Conservation (phyloP, 2,888 invertebrate species). For the Pollenia labialis region DNA sequence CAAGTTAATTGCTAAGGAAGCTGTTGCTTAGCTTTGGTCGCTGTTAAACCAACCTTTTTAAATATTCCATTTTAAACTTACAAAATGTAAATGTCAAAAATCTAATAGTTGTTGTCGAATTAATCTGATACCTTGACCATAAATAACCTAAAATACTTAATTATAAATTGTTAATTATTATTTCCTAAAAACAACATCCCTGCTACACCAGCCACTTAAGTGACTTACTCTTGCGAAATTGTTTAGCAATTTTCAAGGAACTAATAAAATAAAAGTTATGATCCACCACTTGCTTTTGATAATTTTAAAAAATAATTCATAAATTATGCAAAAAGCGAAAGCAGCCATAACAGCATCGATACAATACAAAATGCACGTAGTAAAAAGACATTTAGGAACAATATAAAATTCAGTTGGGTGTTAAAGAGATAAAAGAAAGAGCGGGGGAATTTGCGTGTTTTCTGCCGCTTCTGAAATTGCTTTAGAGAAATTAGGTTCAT, state of each 20-base stretch:
- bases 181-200: slow-evolving; percentile 5
- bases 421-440: too few species aligned
- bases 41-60: neutral
- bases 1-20: too few species aligned
- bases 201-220: neutral
- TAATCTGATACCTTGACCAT: neutral
- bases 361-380: slow-evolving; percentile 56
- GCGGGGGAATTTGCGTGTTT: too few species aligned
- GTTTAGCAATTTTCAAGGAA: neutral
- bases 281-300: slow-evolving; percentile 29
- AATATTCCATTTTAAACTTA: neutral
- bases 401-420: neutral
- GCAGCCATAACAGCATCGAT: neutral
- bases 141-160: slow-evolving; percentile 1
- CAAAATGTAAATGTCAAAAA: slow-evolving; percentile 6
- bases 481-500: too few species aligned
- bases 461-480: too few species aligned
- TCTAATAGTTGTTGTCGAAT: slow-evolving; percentile 1
- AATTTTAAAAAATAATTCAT: slow-evolving; percentile 50
- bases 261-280: slow-evolving; percentile 1
- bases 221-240: too few species aligned
- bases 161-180: slow-evolving; percentile 23
- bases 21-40: too few species aligned
- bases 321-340: slow-evolving; percentile 31
- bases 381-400: neutral